phyloP scores from a whole-genome alignment of 2,797 vertebrate genomes.

The Loris lydekkerianus region DNA sequence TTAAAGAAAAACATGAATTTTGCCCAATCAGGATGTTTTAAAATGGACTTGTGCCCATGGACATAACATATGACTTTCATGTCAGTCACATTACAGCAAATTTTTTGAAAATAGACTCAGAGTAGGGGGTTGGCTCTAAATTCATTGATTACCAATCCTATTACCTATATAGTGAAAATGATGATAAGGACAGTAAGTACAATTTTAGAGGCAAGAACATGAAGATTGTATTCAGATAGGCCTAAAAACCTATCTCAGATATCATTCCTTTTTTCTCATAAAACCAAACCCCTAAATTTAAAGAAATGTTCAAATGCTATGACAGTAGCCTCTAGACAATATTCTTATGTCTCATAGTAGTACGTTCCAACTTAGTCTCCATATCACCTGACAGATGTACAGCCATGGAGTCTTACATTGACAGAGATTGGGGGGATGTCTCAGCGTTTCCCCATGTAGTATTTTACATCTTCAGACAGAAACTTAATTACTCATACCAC shows the following conservation, averaged over 20 bases:
- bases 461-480: constrained; percentile 22
- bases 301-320: constrained; percentile 18
- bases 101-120: constrained; percentile 28
- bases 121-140: constrained; percentile 1
- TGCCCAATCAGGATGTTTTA: background rate
- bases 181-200: background rate
- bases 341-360: background rate
- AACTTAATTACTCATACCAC: constrained; percentile 73
- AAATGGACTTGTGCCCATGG: background rate
- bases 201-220: background rate
- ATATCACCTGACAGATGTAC: background rate
- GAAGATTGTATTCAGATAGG: background rate
- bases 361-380: constrained; percentile 20
- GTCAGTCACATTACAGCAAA: background rate
- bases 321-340: constrained; percentile 32
- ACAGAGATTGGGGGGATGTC: background rate
- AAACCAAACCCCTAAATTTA: constrained; percentile 22
- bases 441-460: background rate
- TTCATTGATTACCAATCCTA: background rate
- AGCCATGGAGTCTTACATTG: background rate
- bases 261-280: constrained; percentile 10
- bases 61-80: background rate
- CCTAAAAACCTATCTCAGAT: background rate
- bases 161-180: background rate
- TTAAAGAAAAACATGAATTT: background rate